Evolutionary conservation across 2,888 invertebrate species (phyloP).

Genomic region (Callinectes sapidus): DNA sequence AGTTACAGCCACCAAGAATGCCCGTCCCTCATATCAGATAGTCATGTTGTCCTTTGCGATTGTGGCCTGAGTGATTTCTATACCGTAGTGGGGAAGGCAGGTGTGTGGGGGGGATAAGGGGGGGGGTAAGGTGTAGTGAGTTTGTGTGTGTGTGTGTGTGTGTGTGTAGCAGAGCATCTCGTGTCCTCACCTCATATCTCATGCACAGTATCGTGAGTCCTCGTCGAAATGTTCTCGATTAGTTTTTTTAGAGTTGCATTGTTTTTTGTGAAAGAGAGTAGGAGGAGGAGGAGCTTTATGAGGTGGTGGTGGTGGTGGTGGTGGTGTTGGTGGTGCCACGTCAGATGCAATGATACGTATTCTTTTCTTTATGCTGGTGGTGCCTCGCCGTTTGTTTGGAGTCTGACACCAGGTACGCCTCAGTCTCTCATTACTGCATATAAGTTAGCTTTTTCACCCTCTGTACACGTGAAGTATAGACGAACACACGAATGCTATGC

Average conservation of each 20-base stretch:
- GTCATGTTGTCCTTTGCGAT: background rate
- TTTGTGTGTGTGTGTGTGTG: background rate
- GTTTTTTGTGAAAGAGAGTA: background rate
- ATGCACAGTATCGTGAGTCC: constrained; percentile 42
- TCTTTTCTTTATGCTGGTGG: background rate
- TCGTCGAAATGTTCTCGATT: constrained; percentile 43
- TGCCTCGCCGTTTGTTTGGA: background rate
- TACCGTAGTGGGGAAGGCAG: background rate
- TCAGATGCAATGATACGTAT: background rate
- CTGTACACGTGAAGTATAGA: constrained; percentile 7
- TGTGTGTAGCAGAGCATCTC: background rate
- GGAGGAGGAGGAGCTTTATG: background rate
- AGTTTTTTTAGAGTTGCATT: constrained; percentile 37
- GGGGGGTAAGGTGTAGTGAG: background rate
- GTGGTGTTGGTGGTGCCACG: background rate
- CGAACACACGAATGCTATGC: constrained; percentile 7
- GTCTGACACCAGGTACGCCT: background rate
- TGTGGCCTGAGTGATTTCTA: background rate
- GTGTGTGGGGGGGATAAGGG: background rate
- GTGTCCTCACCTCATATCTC: constrained; percentile 37
- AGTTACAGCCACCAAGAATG: background rate
- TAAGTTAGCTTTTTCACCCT: constrained; percentile 12
- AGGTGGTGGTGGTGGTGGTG: background rate
- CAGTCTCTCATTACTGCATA: background rate
- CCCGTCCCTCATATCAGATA: background rate